Evolutionary conservation across 1,140 invertebrate genomes (phyloP).

Genomic region (Euschistus heros): DNA sequence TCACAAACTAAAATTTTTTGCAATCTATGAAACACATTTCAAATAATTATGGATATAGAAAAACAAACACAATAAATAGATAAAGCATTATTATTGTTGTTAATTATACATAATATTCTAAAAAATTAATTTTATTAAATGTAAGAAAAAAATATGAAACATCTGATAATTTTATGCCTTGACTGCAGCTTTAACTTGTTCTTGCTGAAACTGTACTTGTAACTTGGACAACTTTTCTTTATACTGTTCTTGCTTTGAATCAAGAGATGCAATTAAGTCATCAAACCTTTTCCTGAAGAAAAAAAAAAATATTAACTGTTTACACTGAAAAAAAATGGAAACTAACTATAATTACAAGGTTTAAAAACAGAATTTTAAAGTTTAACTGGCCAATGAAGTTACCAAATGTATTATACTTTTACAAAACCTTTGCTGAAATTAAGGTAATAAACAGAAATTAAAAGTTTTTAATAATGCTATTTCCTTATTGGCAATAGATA

Average conservation of each 20-base stretch:
- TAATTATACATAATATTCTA: too few species aligned
- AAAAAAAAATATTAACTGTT: neutral
- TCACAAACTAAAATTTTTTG: too few species aligned
- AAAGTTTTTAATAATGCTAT: too few species aligned
- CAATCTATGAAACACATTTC: too few species aligned
- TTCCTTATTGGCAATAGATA: too few species aligned
- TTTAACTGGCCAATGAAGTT: neutral
- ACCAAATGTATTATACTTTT: neutral
- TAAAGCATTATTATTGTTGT: too few species aligned
- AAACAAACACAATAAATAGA: too few species aligned
- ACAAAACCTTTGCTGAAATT: too few species aligned
- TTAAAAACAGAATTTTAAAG: neutral
- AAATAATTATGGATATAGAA: too few species aligned
- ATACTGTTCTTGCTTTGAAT: slow-evolving; percentile 69
- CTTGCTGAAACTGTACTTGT: slow-evolving; percentile 66
- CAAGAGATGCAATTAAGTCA: slow-evolving; percentile 56
- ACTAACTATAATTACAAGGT: neutral
- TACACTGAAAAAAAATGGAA: neutral
- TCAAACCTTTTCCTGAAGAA: slow-evolving; percentile 60
- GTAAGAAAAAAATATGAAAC: too few species aligned
- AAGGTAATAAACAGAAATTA: too few species aligned
- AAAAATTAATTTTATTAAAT: too few species aligned
- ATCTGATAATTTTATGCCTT: slow-evolving; percentile 16
- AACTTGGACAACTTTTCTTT: slow-evolving; percentile 65
- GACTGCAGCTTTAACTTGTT: slow-evolving; percentile 22